Conservation (phyloP, 1,140 invertebrate species). For the Diuraphis noxia region DNA sequence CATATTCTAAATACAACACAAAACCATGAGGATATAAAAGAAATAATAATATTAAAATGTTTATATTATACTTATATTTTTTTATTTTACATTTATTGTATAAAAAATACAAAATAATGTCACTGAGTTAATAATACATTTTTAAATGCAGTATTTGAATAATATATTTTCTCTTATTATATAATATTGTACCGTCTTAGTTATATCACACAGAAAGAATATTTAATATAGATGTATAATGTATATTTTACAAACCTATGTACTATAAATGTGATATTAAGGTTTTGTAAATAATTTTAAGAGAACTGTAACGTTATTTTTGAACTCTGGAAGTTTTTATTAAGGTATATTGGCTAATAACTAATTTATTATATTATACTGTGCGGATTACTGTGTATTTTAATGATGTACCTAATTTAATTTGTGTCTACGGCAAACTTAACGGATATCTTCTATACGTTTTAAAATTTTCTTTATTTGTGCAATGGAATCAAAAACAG, state of each 20-base stretch:
- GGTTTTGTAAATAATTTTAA: neutral
- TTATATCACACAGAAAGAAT: neutral
- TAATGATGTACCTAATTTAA: neutral
- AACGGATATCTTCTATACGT: neutral
- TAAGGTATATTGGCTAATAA: neutral
- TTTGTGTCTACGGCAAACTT: neutral
- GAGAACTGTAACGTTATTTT: neutral
- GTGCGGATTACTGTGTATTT: neutral
- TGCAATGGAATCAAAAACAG: neutral
- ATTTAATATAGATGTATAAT: neutral
- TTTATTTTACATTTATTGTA: neutral
- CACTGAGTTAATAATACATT: neutral
- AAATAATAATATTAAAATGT: neutral
- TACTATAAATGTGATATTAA: neutral
- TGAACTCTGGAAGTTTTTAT: neutral
- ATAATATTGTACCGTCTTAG: neutral
- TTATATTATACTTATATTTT: neutral
- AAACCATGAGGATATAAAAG: neutral
- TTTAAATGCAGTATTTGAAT: neutral
- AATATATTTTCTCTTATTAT: neutral
- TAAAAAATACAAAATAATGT: neutral
- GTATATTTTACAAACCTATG: neutral
- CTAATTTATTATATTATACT: neutral
- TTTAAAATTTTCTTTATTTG: neutral
- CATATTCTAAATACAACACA: neutral